Percentiles rank a stretch among this genome's conserved stretches.
Conservation (phyloP, 2,797 vertebrate species). For the Aselliscus stoliczkanus region DNA sequence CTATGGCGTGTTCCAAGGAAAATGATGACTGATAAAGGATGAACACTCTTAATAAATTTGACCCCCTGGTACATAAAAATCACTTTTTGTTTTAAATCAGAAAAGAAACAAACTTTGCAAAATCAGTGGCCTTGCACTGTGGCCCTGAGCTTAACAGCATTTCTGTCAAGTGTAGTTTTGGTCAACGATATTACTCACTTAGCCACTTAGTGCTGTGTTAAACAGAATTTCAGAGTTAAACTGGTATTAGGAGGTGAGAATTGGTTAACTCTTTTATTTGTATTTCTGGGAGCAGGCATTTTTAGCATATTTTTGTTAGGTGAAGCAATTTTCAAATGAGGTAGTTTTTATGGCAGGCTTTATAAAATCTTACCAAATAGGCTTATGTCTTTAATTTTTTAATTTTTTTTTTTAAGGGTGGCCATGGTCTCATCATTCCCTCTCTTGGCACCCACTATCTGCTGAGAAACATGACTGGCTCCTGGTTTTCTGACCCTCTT, state of each 20-base stretch:
- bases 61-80: not conserved
- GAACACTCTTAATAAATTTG: conserved; percentile 8
- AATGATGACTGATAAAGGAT: conserved; percentile 3
- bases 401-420: not conserved
- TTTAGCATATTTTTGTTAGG: conserved; percentile 6
- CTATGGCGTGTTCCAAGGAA: not conserved
- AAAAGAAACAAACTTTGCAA: conserved; percentile 29
- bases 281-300: not conserved
- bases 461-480: conserved; percentile 25
- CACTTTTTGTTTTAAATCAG: conserved; percentile 20
- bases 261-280: not conserved
- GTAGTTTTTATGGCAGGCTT: not conserved
- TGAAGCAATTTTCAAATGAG: conserved; percentile 5
- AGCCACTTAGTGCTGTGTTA: not conserved
- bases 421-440: not conserved
- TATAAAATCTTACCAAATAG: conserved; percentile 31
- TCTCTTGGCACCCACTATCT: not conserved
- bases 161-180: not conserved
- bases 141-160: not conserved
- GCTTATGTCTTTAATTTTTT: not conserved
- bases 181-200: not conserved
- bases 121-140: not conserved
- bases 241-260: not conserved
- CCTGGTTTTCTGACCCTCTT: conserved; percentile 23
- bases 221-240: conserved; percentile 7